phyloP scores from a whole-genome alignment of 2,113 vertebrate genomes.

The Pithys albifrons region DNA sequence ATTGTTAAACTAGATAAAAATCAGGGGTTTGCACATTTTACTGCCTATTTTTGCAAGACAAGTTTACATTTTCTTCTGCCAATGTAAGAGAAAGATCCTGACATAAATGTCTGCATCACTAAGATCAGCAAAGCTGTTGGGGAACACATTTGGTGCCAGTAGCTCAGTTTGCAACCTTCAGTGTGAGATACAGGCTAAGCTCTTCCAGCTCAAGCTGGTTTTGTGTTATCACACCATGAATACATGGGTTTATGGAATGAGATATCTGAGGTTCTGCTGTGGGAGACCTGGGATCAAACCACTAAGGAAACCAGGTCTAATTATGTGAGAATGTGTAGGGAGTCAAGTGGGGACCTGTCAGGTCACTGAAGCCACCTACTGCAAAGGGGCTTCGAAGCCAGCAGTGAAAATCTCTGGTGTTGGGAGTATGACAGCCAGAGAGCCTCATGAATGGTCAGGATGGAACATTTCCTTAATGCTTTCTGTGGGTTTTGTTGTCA shows the following conservation, averaged over 20 bases:
- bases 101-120: background rate
- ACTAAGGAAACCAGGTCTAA: background rate
- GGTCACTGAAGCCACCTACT: no score
- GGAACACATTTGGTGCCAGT: background rate
- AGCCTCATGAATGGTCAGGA: rapidly evolving
- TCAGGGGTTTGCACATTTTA: background rate
- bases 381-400: rapidly evolving
- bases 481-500: background rate
- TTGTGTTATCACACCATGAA: background rate
- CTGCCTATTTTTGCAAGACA: background rate
- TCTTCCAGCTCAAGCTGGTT: no score
- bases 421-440: background rate
- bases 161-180: background rate
- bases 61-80: background rate
- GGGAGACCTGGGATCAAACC: background rate
- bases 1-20: background rate
- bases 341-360: rapidly evolving
- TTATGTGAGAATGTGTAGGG: rapidly evolving
- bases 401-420: no score
- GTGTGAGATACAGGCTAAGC: background rate
- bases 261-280: background rate
- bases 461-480: background rate
- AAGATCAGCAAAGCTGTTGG: background rate
- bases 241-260: background rate
- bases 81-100: background rate